Evolutionary conservation across 2,113 vertebrate species (phyloP), one percentile per base, ranked within the genome.

Genomic region (Melanotaenia duboulayi): DNA sequence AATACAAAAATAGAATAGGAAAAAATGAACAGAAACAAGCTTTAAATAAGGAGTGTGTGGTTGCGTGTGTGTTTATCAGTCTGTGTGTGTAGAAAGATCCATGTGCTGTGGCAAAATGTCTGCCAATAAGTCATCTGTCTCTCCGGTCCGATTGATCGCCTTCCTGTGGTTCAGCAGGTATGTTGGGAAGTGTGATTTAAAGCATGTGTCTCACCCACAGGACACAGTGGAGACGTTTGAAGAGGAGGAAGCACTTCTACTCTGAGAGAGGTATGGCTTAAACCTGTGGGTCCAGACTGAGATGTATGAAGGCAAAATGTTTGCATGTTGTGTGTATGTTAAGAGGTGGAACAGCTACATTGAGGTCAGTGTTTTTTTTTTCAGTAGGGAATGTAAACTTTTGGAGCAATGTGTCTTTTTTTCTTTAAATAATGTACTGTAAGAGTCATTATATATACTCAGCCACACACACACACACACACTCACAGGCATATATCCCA

Each of bases 1-100:
- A 92, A 92, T 92, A 94, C 61, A 93, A 94, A 92, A 92, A 92
- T 89, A 92, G 87, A 91, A 89, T 87, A 82, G 86, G 76, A 88
- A 92, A 84, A 28, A 28, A 28, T 4, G 28, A 28, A 28, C 3
- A 28, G 57, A 55, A 65, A 77, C 57, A 72, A 72, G 76, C 76
- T 70, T 92, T 91, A 92, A 93, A 91, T 92, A 88, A 84, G 85
- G 71, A 60, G 75, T 78, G 71, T 68, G 62, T 59, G 59, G 14
- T 44, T 74, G 66, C 78, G 56, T 80, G 24, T 71, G 0, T 79
- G 19, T 75, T 44, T 55, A 85, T 81, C 65, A 77, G 78, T 78
- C 66, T 59, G 32, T 39, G n/a, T 74, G 80, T 81, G 68, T 48
- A 87, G 88, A 88, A 91, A 91, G 22, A 69, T 80, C 73, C 64